Base-by-base conservation (phyloP, 2,113 vertebrate species). In the Dasyurus viverrinus region DNA sequence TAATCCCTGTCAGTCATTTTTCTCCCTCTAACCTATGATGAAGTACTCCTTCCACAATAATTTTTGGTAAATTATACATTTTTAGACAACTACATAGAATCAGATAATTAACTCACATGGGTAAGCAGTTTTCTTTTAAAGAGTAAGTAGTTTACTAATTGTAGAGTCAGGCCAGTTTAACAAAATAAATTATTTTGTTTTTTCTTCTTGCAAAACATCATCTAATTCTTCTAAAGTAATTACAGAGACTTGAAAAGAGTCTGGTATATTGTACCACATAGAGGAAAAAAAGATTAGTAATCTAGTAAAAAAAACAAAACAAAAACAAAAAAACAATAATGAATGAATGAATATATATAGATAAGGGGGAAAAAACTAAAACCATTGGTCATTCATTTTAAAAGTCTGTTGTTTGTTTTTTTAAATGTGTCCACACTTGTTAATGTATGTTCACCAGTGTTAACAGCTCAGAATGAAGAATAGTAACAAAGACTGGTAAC, bases 171-270 rank as follows among this genome's bases (percentile, higher is more conserved):
- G 8, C 47, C 0, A 93, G 57, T 93, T 92, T 93, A 23, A 95
- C 2, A 25, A 90, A 96, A 89, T 93, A 68, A 3, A 0, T 92
- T 91, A 92, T 92, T 94, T 89, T 91, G 92, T 25, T 50, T 91
- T 54, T 93, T 91, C 54, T 30, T 2, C 26, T 95, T 9, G 30
- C 4, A 0, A 2, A 95, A 93, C 91, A 52, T 30, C 94, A 47
- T 60, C 23, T 89, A 90, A 93, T 53, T 91, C 0, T 95, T 96
- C 68, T 0, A 92, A 94, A 89, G 50, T 46, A 2, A 89, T 50
- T 68, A 46, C 60, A 8, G 30, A 89, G 0, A 55, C 2, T 93
- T 95, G 57, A 57, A 96, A 95, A 93, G 0, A 92, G 92, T 52
- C 2, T 42, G 89, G 89, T 84, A 89, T n/a, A 11, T 92, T 26